Evolutionary conservation across 2,888 invertebrate genomes (phyloP).

Genomic region (Biston betularia): DNA sequence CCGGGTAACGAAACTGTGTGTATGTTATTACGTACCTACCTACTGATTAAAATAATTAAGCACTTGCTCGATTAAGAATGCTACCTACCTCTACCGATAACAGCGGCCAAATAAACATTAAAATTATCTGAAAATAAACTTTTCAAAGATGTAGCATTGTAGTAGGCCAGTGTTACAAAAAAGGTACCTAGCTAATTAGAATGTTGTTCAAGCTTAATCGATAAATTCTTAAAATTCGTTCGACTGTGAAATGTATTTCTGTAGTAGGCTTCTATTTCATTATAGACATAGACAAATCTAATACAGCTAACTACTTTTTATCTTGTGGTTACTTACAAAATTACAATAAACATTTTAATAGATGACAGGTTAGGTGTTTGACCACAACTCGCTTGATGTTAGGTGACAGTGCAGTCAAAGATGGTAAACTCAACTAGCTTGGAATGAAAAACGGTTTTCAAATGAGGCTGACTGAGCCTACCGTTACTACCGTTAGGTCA

Average conservation of each 20-base stretch:
- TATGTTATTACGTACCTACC: too few species aligned
- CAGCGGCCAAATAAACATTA: background rate
- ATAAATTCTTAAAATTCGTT: background rate
- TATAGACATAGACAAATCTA: background rate
- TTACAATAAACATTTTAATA: too few species aligned
- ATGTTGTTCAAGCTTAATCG: background rate
- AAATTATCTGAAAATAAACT: background rate
- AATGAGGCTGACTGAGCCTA: background rate
- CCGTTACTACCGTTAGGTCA: background rate
- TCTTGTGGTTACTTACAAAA: too few species aligned
- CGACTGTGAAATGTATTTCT: background rate
- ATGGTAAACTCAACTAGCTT: too few species aligned
- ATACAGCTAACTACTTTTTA: too few species aligned
- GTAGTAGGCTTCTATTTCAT: background rate
- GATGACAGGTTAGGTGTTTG: too few species aligned
- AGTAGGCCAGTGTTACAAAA: background rate
- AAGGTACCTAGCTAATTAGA: background rate
- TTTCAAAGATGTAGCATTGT: background rate
- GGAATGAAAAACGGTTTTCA: too few species aligned
- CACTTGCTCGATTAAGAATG: too few species aligned
- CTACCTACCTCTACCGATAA: background rate
- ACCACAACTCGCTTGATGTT: too few species aligned
- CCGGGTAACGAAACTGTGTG: too few species aligned
- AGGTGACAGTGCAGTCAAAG: too few species aligned
- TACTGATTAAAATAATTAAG: too few species aligned